These are phyloP conservation scores for Lates japonicus DNA, from an alignment of 2,797 vertebrate genomes.

Conservation along the genomic window DNA sequence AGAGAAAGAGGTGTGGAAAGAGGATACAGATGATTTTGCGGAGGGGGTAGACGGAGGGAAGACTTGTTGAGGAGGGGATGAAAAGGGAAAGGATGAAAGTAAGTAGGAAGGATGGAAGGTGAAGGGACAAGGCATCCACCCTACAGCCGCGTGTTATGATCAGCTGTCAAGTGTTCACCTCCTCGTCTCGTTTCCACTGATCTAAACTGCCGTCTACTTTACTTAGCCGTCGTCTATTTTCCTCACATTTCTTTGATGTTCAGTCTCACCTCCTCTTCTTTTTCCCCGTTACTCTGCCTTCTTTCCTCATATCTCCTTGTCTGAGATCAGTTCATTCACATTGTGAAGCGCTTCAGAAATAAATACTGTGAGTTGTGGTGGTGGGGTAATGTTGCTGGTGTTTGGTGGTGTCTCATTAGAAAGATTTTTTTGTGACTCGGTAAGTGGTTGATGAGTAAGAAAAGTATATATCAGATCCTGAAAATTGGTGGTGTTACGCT, in stretches of 20 bases:
- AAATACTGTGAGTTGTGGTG: slow-evolving; percentile 31
- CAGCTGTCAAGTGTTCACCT: slow-evolving; percentile 62
- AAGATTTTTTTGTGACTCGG: background rate
- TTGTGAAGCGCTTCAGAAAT: slow-evolving; percentile 26
- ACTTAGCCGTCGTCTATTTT: slow-evolving; percentile 45
- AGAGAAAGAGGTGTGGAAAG: slow-evolving; percentile 51
- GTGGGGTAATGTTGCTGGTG: slow-evolving; percentile 20
- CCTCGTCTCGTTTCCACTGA: slow-evolving; percentile 36
- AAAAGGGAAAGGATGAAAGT: slow-evolving; percentile 57
- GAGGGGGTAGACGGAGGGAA: slow-evolving; percentile 15
- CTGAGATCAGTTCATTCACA: slow-evolving; percentile 52
- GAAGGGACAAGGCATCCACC: slow-evolving; percentile 58
- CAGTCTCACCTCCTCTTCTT: slow-evolving; percentile 50
- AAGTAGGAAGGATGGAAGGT: slow-evolving; percentile 19
- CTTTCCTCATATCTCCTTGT: slow-evolving; percentile 40
- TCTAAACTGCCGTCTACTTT: slow-evolving; percentile 45
- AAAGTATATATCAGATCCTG: slow-evolving; percentile 39
- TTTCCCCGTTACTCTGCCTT: slow-evolving; percentile 22
- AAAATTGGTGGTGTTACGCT: slow-evolving; percentile 9
- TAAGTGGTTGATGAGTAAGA: slow-evolving; percentile 33
- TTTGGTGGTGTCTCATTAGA: slow-evolving; percentile 44
- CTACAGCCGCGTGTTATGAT: slow-evolving; percentile 63
- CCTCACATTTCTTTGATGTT: slow-evolving; percentile 71
- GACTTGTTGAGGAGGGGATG: slow-evolving; percentile 45
- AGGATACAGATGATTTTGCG: slow-evolving; percentile 22